Evolutionary conservation across 2,888 invertebrate species (phyloP).

Genomic region (Microplitis manilae): DNA sequence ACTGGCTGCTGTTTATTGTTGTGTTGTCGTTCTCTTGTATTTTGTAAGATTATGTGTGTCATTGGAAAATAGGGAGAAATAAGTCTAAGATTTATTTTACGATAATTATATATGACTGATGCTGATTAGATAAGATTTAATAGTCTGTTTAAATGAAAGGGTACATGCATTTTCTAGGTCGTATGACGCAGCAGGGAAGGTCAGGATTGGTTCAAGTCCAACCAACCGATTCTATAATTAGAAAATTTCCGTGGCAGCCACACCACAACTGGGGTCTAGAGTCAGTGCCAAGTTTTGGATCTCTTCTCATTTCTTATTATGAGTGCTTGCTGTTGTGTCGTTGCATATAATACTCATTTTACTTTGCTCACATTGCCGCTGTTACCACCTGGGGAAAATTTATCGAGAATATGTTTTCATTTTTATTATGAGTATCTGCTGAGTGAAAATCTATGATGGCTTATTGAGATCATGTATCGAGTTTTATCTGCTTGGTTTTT

Average conservation of each 20-base stretch:
- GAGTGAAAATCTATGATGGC: too few species aligned
- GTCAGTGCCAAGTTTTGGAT: conserved; percentile 41
- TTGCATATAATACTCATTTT: too few species aligned
- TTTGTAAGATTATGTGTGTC: too few species aligned
- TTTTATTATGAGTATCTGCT: too few species aligned
- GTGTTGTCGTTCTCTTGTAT: too few species aligned
- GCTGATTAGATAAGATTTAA: not conserved
- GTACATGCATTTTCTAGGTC: conserved; percentile 66
- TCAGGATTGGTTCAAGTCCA: conserved; percentile 70
- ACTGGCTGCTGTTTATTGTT: not conserved
- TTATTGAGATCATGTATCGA: too few species aligned
- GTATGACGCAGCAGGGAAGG: conserved; percentile 65
- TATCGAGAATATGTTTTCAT: too few species aligned
- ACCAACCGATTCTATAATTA: conserved; percentile 66
- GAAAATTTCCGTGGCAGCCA: conserved; percentile 59
- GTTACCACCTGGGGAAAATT: too few species aligned
- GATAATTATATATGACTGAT: not conserved
- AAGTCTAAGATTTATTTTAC: not conserved
- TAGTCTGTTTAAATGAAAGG: conserved; percentile 19
- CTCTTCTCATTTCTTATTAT: conserved; percentile 24
- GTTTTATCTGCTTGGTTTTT: too few species aligned
- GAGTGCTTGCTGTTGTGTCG: not conserved
- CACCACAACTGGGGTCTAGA: conserved; percentile 39
- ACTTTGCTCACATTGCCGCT: too few species aligned
- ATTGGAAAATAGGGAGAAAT: too few species aligned